These are phyloP conservation scores for Callopanchax toddi DNA, from an alignment of 2,113 vertebrate genomes.

Conservation along the genomic window DNA sequence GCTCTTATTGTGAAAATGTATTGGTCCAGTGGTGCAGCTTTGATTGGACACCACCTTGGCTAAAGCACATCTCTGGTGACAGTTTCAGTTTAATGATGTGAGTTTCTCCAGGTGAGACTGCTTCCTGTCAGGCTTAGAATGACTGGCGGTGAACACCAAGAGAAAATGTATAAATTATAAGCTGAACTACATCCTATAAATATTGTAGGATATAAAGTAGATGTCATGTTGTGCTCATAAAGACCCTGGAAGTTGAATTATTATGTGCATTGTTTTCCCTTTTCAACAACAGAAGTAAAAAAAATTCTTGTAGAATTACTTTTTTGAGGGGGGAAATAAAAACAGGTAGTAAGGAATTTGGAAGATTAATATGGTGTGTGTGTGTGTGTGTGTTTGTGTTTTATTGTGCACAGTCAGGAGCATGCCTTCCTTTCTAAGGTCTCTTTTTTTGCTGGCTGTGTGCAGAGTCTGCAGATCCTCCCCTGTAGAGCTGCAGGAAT, in stretches of 20 bases:
- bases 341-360: constrained; percentile 27
- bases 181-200: constrained; percentile 29
- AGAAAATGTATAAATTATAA: constrained; percentile 29
- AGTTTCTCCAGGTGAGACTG: constrained; percentile 24
- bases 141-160: constrained; percentile 27
- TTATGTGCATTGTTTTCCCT: neutral
- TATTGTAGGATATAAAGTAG: constrained; percentile 24
- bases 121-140: constrained; percentile 25
- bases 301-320: neutral
- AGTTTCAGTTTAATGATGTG: constrained; percentile 25
- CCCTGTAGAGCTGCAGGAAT: constrained; percentile 7
- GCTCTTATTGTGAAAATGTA: constrained; percentile 13
- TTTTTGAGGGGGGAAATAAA: constrained; percentile 27
- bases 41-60: neutral
- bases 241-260: neutral
- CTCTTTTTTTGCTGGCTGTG: constrained; percentile 34
- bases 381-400: constrained; percentile 17
- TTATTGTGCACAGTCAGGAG: constrained; percentile 43
- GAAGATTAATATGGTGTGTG: constrained; percentile 25
- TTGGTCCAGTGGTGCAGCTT: constrained; percentile 10
- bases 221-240: neutral
- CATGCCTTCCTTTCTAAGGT: constrained; percentile 30
- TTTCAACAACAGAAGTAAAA: neutral
- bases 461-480: constrained; percentile 40
- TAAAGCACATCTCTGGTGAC: constrained; percentile 23